Conservation (phyloP, 2,113 vertebrate species). For the Candoia aspera region DNA sequence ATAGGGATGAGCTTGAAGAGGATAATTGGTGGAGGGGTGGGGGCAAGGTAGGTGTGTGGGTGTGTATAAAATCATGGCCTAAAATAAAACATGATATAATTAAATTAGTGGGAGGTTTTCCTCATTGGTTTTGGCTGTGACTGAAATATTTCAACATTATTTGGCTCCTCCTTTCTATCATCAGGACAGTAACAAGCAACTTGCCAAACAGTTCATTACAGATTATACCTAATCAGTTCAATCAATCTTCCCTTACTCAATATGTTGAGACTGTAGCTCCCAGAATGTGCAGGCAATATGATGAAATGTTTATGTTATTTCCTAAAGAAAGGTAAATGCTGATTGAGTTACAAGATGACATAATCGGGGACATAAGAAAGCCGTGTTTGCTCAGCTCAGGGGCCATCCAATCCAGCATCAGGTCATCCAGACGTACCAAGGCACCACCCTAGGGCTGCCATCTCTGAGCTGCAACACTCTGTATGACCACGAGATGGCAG, state of each 20-base stretch:
- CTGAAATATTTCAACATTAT: not conserved
- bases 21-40: not conserved
- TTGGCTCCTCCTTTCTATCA: not conserved
- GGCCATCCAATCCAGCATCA: not conserved
- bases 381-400: not conserved
- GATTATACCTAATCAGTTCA: not conserved
- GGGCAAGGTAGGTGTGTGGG: not conserved
- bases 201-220: not conserved
- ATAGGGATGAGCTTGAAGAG: not conserved
- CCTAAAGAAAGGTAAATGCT: not conserved
- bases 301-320: not conserved
- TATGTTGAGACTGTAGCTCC: not conserved
- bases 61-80: not conserved
- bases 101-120: not conserved
- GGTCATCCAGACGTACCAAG: not conserved
- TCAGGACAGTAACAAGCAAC: not conserved
- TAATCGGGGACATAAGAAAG: not conserved
- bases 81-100: not conserved
- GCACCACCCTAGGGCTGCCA: too few species aligned
- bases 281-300: not conserved
- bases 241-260: not conserved
- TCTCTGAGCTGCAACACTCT: not conserved
- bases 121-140: not conserved
- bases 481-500: not conserved
- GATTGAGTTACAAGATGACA: not conserved